A percentile compares a stretch with the other conserved stretches of the same genome.
Evolutionary conservation across 1,140 invertebrate genomes (phyloP).

Genomic region (Lepidurus packardi): DNA sequence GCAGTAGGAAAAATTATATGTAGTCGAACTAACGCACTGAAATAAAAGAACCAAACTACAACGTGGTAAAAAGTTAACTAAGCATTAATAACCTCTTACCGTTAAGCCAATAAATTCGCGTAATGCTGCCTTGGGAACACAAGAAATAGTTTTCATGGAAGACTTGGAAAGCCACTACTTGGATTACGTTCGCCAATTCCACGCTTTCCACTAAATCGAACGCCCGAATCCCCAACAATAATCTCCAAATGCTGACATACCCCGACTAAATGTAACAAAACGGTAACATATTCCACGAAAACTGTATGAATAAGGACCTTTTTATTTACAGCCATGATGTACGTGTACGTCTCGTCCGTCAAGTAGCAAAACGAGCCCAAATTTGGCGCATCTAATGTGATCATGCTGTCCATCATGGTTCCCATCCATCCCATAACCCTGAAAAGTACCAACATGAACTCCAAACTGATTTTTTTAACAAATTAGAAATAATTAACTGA

Average conservation of each 20-base stretch:
- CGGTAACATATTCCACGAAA: neutral
- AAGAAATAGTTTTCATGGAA: neutral
- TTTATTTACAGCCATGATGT: neutral
- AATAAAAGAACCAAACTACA: too few species aligned
- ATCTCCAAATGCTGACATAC: neutral
- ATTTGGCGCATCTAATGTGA: slow-evolving; percentile 6
- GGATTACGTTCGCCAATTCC: neutral
- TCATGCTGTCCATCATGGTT: neutral
- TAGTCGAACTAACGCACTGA: neutral
- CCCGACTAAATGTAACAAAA: neutral
- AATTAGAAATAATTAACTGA: neutral
- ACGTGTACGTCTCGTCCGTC: neutral
- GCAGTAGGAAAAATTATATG: neutral
- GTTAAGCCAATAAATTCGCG: neutral
- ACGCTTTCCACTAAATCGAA: neutral
- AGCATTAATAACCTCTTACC: neutral
- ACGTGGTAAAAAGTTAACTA: too few species aligned
- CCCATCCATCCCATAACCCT: neutral
- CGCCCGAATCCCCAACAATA: neutral
- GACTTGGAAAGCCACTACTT: neutral
- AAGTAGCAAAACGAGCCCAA: slow-evolving; percentile 1
- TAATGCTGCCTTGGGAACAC: slow-evolving; percentile 4
- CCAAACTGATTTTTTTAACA: neutral
- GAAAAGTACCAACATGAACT: neutral
- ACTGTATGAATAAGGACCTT: neutral